A percentile compares a stretch with the other conserved stretches of the same genome.
These are phyloP conservation scores for Ptychochromis oligacanthus DNA, from an alignment of 2,113 vertebrate species.

Conservation along the genomic window DNA sequence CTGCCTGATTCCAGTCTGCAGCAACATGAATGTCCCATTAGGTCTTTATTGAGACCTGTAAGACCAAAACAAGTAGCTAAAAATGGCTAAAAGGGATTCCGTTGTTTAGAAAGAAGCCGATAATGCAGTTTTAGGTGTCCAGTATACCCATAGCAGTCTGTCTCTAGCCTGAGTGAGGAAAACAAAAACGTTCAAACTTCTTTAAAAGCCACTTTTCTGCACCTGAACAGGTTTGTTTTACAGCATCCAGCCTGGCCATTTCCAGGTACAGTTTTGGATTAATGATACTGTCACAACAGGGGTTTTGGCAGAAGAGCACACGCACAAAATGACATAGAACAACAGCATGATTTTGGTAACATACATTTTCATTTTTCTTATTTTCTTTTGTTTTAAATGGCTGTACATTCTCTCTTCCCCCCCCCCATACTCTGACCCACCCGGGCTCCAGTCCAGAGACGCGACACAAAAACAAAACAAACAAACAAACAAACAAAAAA, in stretches of 20 bases:
- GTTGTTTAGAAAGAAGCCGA: no score
- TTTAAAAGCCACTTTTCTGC: neutral
- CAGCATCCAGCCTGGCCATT: neutral
- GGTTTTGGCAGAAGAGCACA: constrained; percentile 70
- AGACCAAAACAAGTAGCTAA: no score
- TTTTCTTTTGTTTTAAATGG: constrained; percentile 31
- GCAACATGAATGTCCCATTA: no score
- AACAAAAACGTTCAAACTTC: neutral
- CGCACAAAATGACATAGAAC: constrained; percentile 56
- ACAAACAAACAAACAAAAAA: neutral
- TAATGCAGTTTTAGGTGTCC: no score
- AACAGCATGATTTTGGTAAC: constrained; percentile 48
- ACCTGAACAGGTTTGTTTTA: neutral
- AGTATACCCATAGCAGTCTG: no score
- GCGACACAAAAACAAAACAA: neutral
- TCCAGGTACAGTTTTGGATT: constrained; percentile 16
- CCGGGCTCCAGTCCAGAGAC: constrained; percentile 34
- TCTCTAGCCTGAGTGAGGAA: neutral
- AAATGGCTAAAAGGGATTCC: no score
- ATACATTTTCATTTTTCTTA: constrained; percentile 36
- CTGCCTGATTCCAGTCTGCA: no score
- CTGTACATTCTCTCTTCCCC: constrained; percentile 36
- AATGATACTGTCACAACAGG: constrained; percentile 62
- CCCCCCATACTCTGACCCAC: constrained; percentile 50
- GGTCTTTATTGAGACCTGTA: no score